A percentile compares a stretch with the other conserved stretches of the same genome.
phyloP scores from a whole-genome alignment of 92 coral and sea anemone species.

The Metridium senile region DNA sequence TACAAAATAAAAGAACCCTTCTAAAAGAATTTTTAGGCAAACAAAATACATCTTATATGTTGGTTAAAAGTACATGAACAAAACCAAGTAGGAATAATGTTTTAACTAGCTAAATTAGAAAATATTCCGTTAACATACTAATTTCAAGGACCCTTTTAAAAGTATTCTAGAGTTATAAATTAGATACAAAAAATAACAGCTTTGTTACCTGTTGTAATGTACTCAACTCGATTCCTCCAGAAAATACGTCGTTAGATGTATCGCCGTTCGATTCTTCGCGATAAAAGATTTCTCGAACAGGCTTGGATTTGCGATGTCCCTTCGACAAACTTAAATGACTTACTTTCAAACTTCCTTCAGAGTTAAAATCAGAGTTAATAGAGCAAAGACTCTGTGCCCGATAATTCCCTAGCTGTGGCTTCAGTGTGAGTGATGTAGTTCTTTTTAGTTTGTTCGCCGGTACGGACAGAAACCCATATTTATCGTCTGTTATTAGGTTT shows the following conservation, averaged over 20 bases:
- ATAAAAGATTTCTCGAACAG: slow-evolving; percentile 24
- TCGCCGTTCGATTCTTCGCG: slow-evolving; percentile 12
- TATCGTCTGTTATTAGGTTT: not conserved
- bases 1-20: too few species aligned
- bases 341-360: slow-evolving; percentile 13
- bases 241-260: not conserved
- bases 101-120: too few species aligned
- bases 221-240: slow-evolving; percentile 12
- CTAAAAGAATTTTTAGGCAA: too few species aligned
- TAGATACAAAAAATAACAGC: not conserved
- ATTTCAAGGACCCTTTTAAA: not conserved
- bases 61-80: too few species aligned
- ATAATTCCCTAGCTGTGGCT: not conserved
- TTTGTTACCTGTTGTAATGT: slow-evolving; percentile 18
- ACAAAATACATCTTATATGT: too few species aligned
- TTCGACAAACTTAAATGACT: slow-evolving; percentile 5
- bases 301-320: not conserved
- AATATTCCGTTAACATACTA: not conserved
- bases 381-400: slow-evolving; percentile 2
- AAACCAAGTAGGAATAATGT: too few species aligned
- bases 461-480: slow-evolving; percentile 17
- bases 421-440: slow-evolving; percentile 2
- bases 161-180: not conserved
- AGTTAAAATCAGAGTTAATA: not conserved
- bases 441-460: slow-evolving; percentile 10